Conservation (phyloP, 2,113 vertebrate genomes). For the Colistium nudipinnis region DNA sequence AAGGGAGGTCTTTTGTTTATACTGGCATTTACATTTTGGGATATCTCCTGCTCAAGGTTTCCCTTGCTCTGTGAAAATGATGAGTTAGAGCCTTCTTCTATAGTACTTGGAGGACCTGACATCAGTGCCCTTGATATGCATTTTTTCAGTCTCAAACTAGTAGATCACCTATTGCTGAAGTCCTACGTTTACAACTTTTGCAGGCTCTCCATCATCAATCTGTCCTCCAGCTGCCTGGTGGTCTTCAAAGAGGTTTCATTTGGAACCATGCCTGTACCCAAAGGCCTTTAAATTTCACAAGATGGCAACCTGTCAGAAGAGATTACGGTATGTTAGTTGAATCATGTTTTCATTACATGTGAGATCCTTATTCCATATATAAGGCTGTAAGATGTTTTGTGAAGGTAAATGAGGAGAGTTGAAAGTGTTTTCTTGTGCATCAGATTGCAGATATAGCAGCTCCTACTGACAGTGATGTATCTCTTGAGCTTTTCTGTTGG, state of each 20-base stretch:
- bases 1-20: conserved; percentile 48
- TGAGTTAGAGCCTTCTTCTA: conserved; percentile 1
- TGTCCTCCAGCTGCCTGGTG: conserved; percentile 19
- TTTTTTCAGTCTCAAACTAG: conserved; percentile 28
- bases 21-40: conserved; percentile 34
- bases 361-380: not conserved
- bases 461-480: conserved; percentile 39
- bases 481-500: conserved; percentile 26
- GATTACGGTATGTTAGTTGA: conserved; percentile 10
- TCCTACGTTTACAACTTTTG: conserved; percentile 1
- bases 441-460: conserved; percentile 22
- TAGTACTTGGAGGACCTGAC: conserved; percentile 20
- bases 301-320: conserved; percentile 15
- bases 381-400: not conserved
- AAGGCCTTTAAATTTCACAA: conserved; percentile 6
- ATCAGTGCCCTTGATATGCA: conserved; percentile 15
- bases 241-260: conserved; percentile 17
- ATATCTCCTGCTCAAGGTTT: conserved; percentile 20
- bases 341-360: conserved; percentile 13
- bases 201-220: not conserved
- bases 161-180: not conserved
- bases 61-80: conserved; percentile 9
- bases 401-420: conserved; percentile 34
- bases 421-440: conserved; percentile 26
- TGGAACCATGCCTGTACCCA: not conserved